A percentile compares a stretch with the other conserved stretches of the same genome.
Evolutionary conservation across 2,113 vertebrate genomes (phyloP).

Genomic region (Girardinichthys multiradiatus): DNA sequence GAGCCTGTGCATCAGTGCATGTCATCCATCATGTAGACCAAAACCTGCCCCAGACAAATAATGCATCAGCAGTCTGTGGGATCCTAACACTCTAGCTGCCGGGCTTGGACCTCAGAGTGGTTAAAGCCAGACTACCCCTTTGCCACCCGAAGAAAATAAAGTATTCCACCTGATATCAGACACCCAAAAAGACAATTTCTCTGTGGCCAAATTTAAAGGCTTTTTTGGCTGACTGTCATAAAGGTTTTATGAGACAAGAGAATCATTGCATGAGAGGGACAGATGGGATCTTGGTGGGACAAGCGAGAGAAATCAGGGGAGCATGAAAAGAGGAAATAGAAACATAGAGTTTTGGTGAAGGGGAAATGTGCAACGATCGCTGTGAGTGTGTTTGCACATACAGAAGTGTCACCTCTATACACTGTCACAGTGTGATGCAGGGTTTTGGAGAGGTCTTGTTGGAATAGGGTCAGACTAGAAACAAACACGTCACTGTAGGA

Average conservation of each 20-base stretch:
- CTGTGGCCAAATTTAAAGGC: slow-evolving; percentile 19
- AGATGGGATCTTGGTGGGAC: slow-evolving; percentile 34
- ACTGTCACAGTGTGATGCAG: slow-evolving; percentile 27
- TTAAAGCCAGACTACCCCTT: slow-evolving; percentile 13
- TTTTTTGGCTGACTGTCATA: slow-evolving; percentile 21
- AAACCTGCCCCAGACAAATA: slow-evolving; percentile 81
- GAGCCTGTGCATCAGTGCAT: slow-evolving; percentile 85
- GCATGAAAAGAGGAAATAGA: slow-evolving; percentile 26
- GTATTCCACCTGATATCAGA: slow-evolving; percentile 32
- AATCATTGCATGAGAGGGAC: not conserved
- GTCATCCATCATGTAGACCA: slow-evolving; percentile 91
- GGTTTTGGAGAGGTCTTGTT: slow-evolving; percentile 44
- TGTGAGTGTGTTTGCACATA: slow-evolving; percentile 9
- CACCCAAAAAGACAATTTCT: slow-evolving; percentile 45
- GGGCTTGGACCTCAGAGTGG: slow-evolving; percentile 3
- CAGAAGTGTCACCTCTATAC: slow-evolving; percentile 15
- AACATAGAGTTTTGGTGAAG: slow-evolving; percentile 28
- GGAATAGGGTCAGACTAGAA: slow-evolving; percentile 56
- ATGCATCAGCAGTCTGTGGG: slow-evolving; percentile 87
- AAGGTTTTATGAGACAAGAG: slow-evolving; percentile 20
- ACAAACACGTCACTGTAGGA: slow-evolving; percentile 72
- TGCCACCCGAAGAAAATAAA: slow-evolving; percentile 40
- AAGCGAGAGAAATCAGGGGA: slow-evolving; percentile 39
- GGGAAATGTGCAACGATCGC: slow-evolving; percentile 1
- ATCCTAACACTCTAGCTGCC: slow-evolving; percentile 30